Percentiles rank a stretch among this genome's conserved stretches.
These are phyloP conservation scores for Halocaridina rubra DNA, from an alignment of 2,888 invertebrate genomes.

Conservation along the genomic window DNA sequence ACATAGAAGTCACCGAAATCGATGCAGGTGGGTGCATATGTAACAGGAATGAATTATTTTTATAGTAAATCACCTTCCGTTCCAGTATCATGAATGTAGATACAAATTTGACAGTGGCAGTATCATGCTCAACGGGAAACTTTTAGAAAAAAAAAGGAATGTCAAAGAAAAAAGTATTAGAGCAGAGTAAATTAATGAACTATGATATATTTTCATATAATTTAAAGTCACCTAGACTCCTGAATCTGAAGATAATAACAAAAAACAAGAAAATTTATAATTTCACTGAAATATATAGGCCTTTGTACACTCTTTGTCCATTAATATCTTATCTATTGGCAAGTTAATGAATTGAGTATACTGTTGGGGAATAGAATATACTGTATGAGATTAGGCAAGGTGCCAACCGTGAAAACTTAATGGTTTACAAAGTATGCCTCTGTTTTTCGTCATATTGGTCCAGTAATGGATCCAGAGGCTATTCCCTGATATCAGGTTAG, in stretches of 20 bases:
- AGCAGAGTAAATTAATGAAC: neutral
- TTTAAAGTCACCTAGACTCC: neutral
- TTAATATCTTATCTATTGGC: neutral
- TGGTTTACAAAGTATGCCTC: too few species aligned
- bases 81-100: too few species aligned
- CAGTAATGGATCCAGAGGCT: too few species aligned
- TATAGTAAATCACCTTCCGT: too few species aligned
- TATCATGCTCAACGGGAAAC: too few species aligned
- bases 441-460: too few species aligned
- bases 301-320: neutral
- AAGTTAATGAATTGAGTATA: neutral
- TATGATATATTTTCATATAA: neutral
- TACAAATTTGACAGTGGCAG: too few species aligned
- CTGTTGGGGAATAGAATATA: neutral
- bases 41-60: too few species aligned
- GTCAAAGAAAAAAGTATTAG: neutral
- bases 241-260: neutral
- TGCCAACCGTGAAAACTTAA: too few species aligned
- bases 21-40: too few species aligned
- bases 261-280: neutral
- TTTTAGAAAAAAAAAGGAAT: neutral
- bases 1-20: too few species aligned
- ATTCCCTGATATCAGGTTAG: too few species aligned
- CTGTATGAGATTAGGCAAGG: neutral
- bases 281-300: neutral